Conservation (phyloP, 1,140 invertebrate genomes). For the Psilanteris sp. region DNA sequence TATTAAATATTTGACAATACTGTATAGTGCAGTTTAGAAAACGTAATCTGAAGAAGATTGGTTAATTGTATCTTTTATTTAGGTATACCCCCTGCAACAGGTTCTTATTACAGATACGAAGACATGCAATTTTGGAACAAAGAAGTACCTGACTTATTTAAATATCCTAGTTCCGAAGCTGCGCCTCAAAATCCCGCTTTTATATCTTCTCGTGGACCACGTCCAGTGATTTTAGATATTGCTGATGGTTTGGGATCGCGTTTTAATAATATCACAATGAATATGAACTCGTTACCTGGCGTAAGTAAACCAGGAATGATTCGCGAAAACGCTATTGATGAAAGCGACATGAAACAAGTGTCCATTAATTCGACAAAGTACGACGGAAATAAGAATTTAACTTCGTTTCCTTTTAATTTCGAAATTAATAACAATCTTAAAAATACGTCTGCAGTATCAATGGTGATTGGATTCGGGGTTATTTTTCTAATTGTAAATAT, state of each 20-base stretch:
- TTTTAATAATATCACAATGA: conserved; percentile 54
- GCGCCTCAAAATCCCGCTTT: conserved; percentile 25
- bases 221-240: conserved; percentile 67
- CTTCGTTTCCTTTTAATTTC: conserved; percentile 9
- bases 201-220: conserved; percentile 56
- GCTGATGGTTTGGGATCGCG: conserved; percentile 68
- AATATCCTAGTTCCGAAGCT: conserved; percentile 74
- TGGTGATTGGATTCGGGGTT: conserved; percentile 88
- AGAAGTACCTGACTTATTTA: conserved; percentile 82
- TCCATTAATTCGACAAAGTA: background rate
- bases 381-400: conserved; percentile 4
- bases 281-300: conserved; percentile 17
- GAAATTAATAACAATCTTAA: conserved; percentile 51
- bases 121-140: conserved; percentile 88
- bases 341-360: background rate
- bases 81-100: conserved; percentile 85
- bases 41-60: too few relatives aligned
- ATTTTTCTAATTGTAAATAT: conserved; percentile 91
- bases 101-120: conserved; percentile 83
- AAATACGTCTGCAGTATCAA: conserved; percentile 81
- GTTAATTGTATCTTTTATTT: too few relatives aligned
- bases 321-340: conserved; percentile 8
- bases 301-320: conserved; percentile 1
- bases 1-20: too few relatives aligned
- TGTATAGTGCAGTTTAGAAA: too few relatives aligned